Base-by-base conservation (phyloP, 2,113 vertebrate species). In the Acrocephalus kingi region DNA sequence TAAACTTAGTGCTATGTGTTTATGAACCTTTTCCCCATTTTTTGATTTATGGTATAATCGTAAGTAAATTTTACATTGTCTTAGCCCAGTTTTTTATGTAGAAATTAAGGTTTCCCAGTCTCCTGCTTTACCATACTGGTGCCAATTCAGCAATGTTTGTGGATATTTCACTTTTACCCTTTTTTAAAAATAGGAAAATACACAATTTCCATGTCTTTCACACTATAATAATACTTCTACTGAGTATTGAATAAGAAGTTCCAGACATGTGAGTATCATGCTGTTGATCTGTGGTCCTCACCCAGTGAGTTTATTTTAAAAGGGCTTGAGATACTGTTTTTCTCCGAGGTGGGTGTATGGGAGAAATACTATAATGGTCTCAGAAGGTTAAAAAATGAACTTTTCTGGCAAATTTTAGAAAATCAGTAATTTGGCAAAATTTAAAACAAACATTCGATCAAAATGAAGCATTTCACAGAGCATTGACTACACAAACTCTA, bases 241-340 rank as follows among this genome's bases (percentile, higher is more conserved):
- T 73, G 11, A 55, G 2, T 48, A 67, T 25, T 69, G 23, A 74
- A 10, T 62, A 73, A 35, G 30, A 61, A 77, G 46, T 56, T 13
- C 10, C 33, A 78, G 7, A 46, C 11, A 2, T 41, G 41, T 52
- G 27, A 28, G 12, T 52, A 56, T 6, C n/a, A 41, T n/a, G 13
- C 17, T 52, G 37, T 25, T 31, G 27, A 84, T 48, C 16, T 0
- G 0, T 3, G 15, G 31, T 45, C 8, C 15, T 62, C 25, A 61
- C 16, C 11, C 39, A 20, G 4, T 45, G 21, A 72, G 16, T 62
- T 62, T 72, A 45, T 62, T 52, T 52, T 28, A 20, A 72, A 71
- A 61, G 24, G 55, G 15, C 13, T 61, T 72, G 48, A 35, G 15
- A 20, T 30, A 30, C 6, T 35, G 35, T 20, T 83, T 83, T 83